Percentiles rank a stretch among this genome's conserved stretches.
Evolutionary conservation across 1,140 invertebrate genomes (phyloP).

Genomic region (Vanessa tameamea): DNA sequence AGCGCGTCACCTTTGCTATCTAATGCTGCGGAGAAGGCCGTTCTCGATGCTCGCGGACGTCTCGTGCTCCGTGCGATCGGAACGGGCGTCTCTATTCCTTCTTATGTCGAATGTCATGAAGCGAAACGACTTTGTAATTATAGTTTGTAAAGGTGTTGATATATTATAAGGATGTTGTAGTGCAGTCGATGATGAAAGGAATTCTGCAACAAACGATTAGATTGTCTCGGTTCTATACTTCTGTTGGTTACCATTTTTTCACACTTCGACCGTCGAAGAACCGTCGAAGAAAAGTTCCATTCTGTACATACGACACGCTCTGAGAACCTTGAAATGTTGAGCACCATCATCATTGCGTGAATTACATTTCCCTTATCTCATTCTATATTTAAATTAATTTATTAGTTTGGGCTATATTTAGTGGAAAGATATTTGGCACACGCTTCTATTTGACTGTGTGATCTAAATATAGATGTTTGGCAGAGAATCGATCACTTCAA

Average conservation of each 20-base stretch:
- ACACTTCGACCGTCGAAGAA: not conserved
- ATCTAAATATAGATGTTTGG: constrained; percentile 33
- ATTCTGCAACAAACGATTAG: too few species aligned
- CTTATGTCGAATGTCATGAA: too few species aligned
- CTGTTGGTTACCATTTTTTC: not conserved
- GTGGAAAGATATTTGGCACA: constrained; percentile 32
- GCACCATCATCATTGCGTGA: constrained; percentile 7
- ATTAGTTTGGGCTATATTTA: constrained; percentile 26
- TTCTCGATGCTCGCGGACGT: too few species aligned
- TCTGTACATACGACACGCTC: not conserved
- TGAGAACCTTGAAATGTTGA: not conserved
- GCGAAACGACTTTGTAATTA: too few species aligned
- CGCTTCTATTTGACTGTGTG: constrained; percentile 20
- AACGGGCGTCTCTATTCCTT: too few species aligned
- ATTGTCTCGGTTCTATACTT: too few species aligned
- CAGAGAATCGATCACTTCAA: constrained; percentile 33
- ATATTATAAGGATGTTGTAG: too few species aligned
- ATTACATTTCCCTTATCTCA: constrained; percentile 24
- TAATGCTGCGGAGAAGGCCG: constrained; percentile 36
- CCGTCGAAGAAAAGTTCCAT: constrained; percentile 2
- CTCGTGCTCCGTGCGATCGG: too few species aligned
- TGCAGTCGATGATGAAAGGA: too few species aligned
- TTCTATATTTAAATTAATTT: constrained; percentile 10
- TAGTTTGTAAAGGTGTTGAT: too few species aligned
- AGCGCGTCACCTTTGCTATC: constrained; percentile 77